Evolutionary conservation across 2,888 invertebrate genomes (phyloP).

Genomic region (Nephrotoma appendiculata): DNA sequence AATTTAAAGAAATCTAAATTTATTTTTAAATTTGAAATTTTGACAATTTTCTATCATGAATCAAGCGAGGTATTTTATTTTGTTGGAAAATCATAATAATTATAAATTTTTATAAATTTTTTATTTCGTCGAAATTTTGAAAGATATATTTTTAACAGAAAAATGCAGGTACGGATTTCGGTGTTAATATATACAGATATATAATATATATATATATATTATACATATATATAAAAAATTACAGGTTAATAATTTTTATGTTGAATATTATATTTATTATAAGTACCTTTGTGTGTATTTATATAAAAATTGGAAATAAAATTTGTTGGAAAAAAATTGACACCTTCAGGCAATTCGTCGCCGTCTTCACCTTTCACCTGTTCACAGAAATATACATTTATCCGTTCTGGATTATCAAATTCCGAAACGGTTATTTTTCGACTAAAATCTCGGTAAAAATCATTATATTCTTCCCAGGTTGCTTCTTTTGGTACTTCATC

Average conservation of each 20-base stretch:
- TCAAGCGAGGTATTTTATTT: neutral
- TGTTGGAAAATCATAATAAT: neutral
- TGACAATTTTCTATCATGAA: neutral
- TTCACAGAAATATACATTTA: constrained; percentile 27
- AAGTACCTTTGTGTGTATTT: constrained; percentile 34
- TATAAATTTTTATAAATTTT: neutral
- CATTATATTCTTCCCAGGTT: constrained; percentile 36
- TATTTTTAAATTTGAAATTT: neutral
- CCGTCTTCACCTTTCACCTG: constrained; percentile 21
- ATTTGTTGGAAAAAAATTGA: constrained; percentile 30
- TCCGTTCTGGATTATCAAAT: constrained; percentile 30
- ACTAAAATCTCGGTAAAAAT: constrained; percentile 29
- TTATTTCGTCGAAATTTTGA: neutral
- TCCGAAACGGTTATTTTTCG: constrained; percentile 34
- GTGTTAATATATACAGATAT: neutral
- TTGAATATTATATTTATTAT: neutral
- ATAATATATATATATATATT: neutral
- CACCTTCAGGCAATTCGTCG: constrained; percentile 27
- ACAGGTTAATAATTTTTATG: neutral
- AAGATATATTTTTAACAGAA: neutral
- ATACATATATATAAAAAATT: neutral
- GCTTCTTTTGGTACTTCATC: constrained; percentile 32
- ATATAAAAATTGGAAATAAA: constrained; percentile 32
- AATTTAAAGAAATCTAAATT: neutral
- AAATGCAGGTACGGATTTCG: neutral